Evolutionary conservation across 2,888 invertebrate species (phyloP).

Genomic region (Stenoptilia bipunctidactyla): DNA sequence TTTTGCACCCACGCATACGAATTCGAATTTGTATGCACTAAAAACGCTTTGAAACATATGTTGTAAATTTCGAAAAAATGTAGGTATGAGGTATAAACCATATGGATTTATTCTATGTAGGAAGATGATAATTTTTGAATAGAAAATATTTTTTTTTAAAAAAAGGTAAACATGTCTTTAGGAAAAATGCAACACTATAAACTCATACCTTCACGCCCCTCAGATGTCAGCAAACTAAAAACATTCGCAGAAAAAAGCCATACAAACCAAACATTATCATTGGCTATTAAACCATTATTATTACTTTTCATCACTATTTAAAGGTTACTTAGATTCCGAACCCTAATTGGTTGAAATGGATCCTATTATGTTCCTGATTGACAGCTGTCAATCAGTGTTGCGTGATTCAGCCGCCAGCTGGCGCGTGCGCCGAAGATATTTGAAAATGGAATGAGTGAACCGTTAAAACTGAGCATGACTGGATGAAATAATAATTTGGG

Average conservation of each 20-base stretch:
- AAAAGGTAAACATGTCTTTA: too few species aligned
- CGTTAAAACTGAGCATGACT: neutral
- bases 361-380: constrained; percentile 54
- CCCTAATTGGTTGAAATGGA: constrained; percentile 51
- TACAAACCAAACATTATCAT: constrained; percentile 14
- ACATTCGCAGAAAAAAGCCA: neutral
- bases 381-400: constrained; percentile 59
- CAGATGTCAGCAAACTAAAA: neutral
- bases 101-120: too few species aligned
- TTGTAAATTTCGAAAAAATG: too few species aligned
- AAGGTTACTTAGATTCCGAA: constrained; percentile 28
- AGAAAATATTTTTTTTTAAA: too few species aligned
- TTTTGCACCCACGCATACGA: too few species aligned
- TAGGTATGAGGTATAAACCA: too few species aligned
- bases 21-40: too few species aligned
- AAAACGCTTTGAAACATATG: too few species aligned
- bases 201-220: too few species aligned
- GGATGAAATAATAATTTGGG: constrained; percentile 3
- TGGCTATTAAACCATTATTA: constrained; percentile 25
- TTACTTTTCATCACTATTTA: constrained; percentile 33
- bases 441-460: neutral
- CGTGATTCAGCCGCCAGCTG: constrained; percentile 43
- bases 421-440: constrained; percentile 30
- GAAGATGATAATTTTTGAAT: too few species aligned
- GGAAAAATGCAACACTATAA: too few species aligned